Evolutionary conservation across 2,113 vertebrate species (phyloP), one percentile per base, ranked within the genome.

Genomic region (Gopherus flavomarginatus): DNA sequence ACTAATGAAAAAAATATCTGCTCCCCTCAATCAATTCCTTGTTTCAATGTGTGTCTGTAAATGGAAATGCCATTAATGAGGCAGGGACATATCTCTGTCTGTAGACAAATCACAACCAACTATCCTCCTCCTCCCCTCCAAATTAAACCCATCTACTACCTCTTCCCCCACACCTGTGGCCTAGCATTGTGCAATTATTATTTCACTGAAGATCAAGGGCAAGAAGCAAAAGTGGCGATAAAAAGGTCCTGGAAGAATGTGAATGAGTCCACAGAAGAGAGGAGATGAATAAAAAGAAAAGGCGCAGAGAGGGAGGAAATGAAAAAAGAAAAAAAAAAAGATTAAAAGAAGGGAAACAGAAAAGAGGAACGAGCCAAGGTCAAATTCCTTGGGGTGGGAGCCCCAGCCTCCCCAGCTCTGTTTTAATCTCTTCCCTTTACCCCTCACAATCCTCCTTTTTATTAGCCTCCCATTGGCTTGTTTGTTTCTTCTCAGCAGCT

Each of bases 1-100:
- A 81, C 88, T 4, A 1, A 77, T 96, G 95, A 96, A 83, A 59
- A 59, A 96, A 96, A 97, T 89, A 91, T 80, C 77, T 96, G 54
- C 86, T 84, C 80, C 75, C 79, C 0, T 1, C 54, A 80, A 86
- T 79, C 88, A 95, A 92, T 92, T 94, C 88, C 88, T 38, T 85
- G 84, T 47, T 22, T 29, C 4, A 6, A 47, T 88, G 90, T 88
- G 53, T 19, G 86, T 92, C 90, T 5, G 80, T 54, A 77, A 78
- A 12, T 1, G 69, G 86, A 78, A 86, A 27, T 0, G 22, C 65
- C 0, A 8, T 65, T 50, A 42, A 57, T 0, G 22, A n/a, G 14
- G 42, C 83, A 1, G 5, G 86, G 86, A 42, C 9, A 59, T 49
- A 38, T 2, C 50, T 88, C 54, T 59, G 3, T 54, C 83, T 1